Conservation (phyloP, 2,888 invertebrate genomes). For the Eupithecia abbreviata region DNA sequence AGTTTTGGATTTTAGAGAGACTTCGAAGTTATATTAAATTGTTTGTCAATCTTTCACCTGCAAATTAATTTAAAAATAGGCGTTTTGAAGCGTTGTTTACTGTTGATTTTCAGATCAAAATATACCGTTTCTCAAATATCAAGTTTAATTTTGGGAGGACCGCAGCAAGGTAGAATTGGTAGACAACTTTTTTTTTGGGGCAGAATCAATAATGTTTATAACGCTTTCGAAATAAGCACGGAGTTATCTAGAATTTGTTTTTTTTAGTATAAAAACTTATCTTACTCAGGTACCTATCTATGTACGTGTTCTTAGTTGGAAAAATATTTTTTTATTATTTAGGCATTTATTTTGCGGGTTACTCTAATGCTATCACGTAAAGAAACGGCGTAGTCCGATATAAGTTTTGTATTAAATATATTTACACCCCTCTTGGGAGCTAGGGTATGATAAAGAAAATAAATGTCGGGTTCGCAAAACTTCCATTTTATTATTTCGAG, state of each 20-base stretch:
- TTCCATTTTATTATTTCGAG: slow-evolving; percentile 10
- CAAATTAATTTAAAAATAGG: not conserved
- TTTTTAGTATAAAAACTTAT: no score
- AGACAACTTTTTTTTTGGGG: not conserved
- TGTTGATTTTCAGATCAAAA: not conserved
- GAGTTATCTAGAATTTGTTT: no score
- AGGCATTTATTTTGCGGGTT: not conserved
- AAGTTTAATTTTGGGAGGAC: not conserved
- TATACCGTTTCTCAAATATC: not conserved
- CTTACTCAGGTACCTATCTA: no score
- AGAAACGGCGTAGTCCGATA: slow-evolving; percentile 15
- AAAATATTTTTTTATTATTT: not conserved
- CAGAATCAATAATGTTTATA: not conserved
- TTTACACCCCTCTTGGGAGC: slow-evolving; percentile 23
- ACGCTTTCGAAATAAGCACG: not conserved
- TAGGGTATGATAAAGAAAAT: slow-evolving; percentile 23
- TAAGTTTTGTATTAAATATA: slow-evolving; percentile 25
- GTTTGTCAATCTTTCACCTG: slow-evolving; percentile 8
- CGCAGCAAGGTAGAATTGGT: not conserved
- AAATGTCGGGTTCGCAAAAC: slow-evolving; percentile 23
- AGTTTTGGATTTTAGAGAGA: not conserved
- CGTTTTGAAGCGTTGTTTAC: not conserved
- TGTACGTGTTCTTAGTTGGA: not conserved
- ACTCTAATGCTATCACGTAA: not conserved
- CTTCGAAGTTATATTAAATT: not conserved